phyloP scores from a whole-genome alignment of 2,113 vertebrate genomes.

The Eupsittula cactorum region DNA sequence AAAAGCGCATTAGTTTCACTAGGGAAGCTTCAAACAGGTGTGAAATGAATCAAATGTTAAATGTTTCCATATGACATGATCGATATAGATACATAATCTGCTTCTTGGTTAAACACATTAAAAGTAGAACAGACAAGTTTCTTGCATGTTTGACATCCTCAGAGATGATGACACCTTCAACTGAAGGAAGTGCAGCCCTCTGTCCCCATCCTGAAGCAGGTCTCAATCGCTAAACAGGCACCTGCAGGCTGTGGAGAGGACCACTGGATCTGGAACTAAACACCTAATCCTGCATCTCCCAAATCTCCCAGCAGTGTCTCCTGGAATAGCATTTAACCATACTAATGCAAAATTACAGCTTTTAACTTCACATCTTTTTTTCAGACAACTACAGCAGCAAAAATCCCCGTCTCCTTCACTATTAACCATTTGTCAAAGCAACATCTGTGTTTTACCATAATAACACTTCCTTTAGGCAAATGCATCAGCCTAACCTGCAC shows the following conservation, averaged over 20 bases:
- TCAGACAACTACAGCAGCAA: not conserved
- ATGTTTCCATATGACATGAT: not conserved
- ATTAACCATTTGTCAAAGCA: not conserved
- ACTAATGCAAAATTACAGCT: not conserved
- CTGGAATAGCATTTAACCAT: not conserved
- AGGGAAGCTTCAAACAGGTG: not conserved
- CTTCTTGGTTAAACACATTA: not conserved
- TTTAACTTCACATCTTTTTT: not conserved
- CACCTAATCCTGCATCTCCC: too few relatives aligned
- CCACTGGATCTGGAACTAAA: not conserved
- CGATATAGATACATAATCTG: not conserved
- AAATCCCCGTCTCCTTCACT: not conserved
- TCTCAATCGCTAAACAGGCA: not conserved
- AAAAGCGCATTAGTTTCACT: not conserved
- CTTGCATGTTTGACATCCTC: fast-evolving
- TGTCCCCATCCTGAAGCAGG: too few relatives aligned
- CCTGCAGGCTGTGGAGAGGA: not conserved
- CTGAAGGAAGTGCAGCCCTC: not conserved
- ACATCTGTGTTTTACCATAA: not conserved
- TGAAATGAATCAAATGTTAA: not conserved
- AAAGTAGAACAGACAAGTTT: not conserved
- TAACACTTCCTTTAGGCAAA: not conserved
- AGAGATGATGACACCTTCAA: not conserved
- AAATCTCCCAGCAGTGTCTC: not conserved
- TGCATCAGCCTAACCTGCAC: not conserved